These are phyloP conservation scores for Synanceia verrucosa DNA, from an alignment of 2,797 vertebrate species.

Conservation along the genomic window DNA sequence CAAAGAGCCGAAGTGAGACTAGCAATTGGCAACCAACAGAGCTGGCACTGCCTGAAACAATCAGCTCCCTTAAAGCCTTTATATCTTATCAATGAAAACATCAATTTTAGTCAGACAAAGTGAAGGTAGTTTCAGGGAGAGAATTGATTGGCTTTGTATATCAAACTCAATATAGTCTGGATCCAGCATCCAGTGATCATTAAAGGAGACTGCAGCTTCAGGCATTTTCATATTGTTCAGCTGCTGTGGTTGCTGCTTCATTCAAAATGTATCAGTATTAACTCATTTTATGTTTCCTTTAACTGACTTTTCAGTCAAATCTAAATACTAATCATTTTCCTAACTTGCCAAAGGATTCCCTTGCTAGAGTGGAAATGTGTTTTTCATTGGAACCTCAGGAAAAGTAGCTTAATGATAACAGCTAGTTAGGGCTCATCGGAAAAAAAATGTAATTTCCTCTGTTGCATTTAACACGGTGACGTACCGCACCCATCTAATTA, in stretches of 20 bases:
- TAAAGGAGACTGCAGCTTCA: neutral
- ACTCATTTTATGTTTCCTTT: neutral
- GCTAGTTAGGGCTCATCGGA: slow-evolving; percentile 9
- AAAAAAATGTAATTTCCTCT: slow-evolving; percentile 43
- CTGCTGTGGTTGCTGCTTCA: neutral
- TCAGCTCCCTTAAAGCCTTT: neutral
- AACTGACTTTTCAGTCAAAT: slow-evolving; percentile 34
- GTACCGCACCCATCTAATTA: slow-evolving; percentile 45
- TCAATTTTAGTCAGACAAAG: neutral
- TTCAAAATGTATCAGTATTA: slow-evolving; percentile 5
- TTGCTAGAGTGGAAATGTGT: slow-evolving; percentile 10
- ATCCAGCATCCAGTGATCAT: neutral
- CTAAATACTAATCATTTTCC: slow-evolving; percentile 15
- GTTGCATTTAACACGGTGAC: slow-evolving; percentile 16
- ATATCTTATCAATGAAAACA: neutral
- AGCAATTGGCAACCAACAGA: neutral
- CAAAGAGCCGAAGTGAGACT: neutral
- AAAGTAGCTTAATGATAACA: slow-evolving; percentile 24
- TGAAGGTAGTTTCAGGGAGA: neutral
- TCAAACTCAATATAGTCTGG: neutral
- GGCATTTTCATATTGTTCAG: neutral
- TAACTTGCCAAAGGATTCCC: slow-evolving; percentile 19
- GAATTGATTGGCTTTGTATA: neutral
- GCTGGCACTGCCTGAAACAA: neutral
- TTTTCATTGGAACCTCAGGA: slow-evolving; percentile 44